These are phyloP conservation scores for Chymomyza fuscimana DNA, from an alignment of 2,888 invertebrate species.

Conservation along the genomic window DNA sequence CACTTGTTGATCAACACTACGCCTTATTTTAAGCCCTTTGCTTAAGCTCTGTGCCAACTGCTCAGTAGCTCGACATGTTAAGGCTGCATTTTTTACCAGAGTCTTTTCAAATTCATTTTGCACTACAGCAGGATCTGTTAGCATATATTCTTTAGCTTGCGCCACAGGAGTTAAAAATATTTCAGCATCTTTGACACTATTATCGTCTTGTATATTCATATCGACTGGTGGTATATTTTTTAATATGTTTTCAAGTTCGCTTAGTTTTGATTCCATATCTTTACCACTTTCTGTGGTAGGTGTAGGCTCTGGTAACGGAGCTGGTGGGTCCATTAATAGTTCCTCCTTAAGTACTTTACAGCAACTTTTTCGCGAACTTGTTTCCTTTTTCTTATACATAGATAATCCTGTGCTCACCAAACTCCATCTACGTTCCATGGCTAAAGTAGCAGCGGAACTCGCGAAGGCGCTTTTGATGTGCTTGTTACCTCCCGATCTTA, in stretches of 20 bases:
- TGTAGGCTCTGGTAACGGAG: neutral
- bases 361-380: neutral
- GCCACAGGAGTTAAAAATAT: neutral
- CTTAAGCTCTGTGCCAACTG: slow-evolving; percentile 86
- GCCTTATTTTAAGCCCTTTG: slow-evolving; percentile 87
- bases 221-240: neutral
- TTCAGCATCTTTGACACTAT: neutral
- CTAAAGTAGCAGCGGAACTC: slow-evolving; percentile 48
- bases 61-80: slow-evolving; percentile 81
- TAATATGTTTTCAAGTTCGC: neutral
- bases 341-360: neutral
- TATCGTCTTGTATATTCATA: neutral
- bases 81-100: slow-evolving; percentile 83
- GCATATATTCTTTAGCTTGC: slow-evolving; percentile 34
- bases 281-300: neutral
- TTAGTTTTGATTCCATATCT: neutral
- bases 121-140: slow-evolving; percentile 83
- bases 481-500: slow-evolving; percentile 55
- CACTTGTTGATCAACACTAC: slow-evolving; percentile 85
- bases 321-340: slow-evolving; percentile 7
- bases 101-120: slow-evolving; percentile 88
- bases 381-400: slow-evolving; percentile 26
- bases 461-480: slow-evolving; percentile 49
- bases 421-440: slow-evolving; percentile 82
- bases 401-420: slow-evolving; percentile 77